phyloP scores from a whole-genome alignment of 30 jellyfish, hydroid and myxozoan genomes.

The Aurelia aurita complex sp. Pacific region DNA sequence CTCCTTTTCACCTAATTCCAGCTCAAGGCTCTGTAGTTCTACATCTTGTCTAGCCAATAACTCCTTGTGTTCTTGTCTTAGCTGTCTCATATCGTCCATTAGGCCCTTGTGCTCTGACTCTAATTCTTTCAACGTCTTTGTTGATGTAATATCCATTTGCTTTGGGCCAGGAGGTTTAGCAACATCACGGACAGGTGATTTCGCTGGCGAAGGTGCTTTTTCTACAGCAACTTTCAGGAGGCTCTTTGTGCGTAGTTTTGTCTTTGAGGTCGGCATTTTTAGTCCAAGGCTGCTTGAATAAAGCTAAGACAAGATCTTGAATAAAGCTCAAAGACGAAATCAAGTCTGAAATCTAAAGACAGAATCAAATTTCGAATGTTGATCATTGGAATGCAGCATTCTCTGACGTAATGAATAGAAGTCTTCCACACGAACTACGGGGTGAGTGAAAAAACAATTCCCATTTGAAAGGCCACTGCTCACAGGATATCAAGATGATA shows the following conservation, averaged over 20 bases:
- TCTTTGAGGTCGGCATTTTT: slow-evolving; percentile 23
- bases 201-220: neutral
- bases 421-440: too few relatives aligned
- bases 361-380: too few relatives aligned
- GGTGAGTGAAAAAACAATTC: too few relatives aligned
- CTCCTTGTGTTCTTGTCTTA: slow-evolving; percentile 29
- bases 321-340: too few relatives aligned
- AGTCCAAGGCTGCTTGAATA: neutral
- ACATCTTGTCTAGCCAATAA: neutral
- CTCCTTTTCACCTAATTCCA: slow-evolving; percentile 37
- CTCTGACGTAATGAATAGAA: too few relatives aligned
- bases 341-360: too few relatives aligned
- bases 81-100: slow-evolving; percentile 28
- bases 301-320: too few relatives aligned
- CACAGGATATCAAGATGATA: too few relatives aligned
- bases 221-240: neutral
- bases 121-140: slow-evolving; percentile 16
- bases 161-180: neutral
- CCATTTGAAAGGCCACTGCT: too few relatives aligned
- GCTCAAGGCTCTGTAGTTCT: slow-evolving; percentile 4
- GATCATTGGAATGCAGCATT: too few relatives aligned
- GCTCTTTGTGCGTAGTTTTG: slow-evolving; percentile 34
- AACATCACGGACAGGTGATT: neutral
- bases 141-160: neutral
- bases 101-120: slow-evolving; percentile 26